phyloP scores from a whole-genome alignment of 2,888 invertebrate genomes.

The Eugnorisma glareosa region DNA sequence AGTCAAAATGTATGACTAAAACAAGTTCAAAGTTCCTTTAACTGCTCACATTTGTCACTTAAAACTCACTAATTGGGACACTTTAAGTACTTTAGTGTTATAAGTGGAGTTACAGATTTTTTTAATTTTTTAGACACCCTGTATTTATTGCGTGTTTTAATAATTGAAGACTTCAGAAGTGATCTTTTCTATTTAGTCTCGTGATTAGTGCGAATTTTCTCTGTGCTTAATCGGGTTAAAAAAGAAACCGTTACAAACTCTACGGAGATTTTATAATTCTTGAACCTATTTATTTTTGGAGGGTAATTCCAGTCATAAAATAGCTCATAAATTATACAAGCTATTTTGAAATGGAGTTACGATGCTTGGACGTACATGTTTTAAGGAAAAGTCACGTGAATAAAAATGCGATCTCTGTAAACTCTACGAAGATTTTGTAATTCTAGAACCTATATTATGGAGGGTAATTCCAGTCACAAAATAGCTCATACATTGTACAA shows the following conservation, averaged over 20 bases:
- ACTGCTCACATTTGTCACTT: conserved; percentile 78
- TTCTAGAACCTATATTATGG: too few species aligned
- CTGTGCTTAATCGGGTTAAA: accelerated
- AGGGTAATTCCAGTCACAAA: background rate
- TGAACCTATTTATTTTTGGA: background rate
- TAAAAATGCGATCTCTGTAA: background rate
- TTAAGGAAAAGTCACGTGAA: background rate
- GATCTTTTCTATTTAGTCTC: background rate
- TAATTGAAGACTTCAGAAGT: conserved; percentile 29
- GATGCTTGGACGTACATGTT: too few species aligned
- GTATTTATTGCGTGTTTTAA: conserved; percentile 52
- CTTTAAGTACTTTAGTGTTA: conserved; percentile 68
- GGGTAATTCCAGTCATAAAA: background rate
- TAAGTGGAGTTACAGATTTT: conserved; percentile 63
- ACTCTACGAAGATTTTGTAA: too few species aligned
- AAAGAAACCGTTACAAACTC: background rate
- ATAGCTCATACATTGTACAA: background rate
- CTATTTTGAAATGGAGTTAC: background rate
- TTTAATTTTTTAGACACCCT: conserved; percentile 56
- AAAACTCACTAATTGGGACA: conserved; percentile 76
- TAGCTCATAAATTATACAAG: background rate
- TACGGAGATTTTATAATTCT: background rate
- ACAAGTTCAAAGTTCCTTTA: conserved; percentile 78
- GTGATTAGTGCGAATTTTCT: background rate
- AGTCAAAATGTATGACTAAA: conserved; percentile 83